phyloP scores from a whole-genome alignment of 2,797 vertebrate genomes.

The Epinephelus awoara region DNA sequence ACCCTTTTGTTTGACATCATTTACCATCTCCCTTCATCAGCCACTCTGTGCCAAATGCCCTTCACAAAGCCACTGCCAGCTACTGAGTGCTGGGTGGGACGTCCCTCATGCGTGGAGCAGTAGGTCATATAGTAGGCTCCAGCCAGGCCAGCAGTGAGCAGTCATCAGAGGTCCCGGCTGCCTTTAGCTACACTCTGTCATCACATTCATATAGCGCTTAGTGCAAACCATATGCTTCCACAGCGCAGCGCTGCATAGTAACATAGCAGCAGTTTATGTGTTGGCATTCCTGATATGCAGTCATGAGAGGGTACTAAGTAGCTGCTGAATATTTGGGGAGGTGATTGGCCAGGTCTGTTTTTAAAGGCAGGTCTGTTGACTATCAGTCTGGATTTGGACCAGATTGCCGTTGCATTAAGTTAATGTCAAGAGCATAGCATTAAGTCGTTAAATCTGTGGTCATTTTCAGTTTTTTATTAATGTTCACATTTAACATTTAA shows the following conservation, averaged over 20 bases:
- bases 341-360: constrained; percentile 46
- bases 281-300: constrained; percentile 78
- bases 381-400: constrained; percentile 57
- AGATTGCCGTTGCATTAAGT: constrained; percentile 59
- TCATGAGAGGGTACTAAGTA: constrained; percentile 67
- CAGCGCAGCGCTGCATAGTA: constrained; percentile 53
- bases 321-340: constrained; percentile 74
- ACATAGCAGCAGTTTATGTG: constrained; percentile 78
- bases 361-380: constrained; percentile 60
- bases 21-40: constrained; percentile 37
- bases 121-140: constrained; percentile 54
- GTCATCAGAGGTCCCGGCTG: constrained; percentile 66
- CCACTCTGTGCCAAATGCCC: constrained; percentile 36
- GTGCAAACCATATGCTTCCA: constrained; percentile 75
- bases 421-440: constrained; percentile 51
- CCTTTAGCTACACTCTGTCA: constrained; percentile 76
- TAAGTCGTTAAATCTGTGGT: constrained; percentile 35
- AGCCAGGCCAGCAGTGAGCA: constrained; percentile 62
- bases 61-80: constrained; percentile 44
- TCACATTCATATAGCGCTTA: constrained; percentile 72
- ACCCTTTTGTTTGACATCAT: constrained; percentile 19
- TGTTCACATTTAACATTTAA: constrained; percentile 47
- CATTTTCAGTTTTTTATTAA: constrained; percentile 54
- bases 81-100: constrained; percentile 51
- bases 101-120: constrained; percentile 39